Percentiles rank a stretch among this genome's conserved stretches.
Conservation (phyloP, 2,113 vertebrate species). For the Serinus canaria region DNA sequence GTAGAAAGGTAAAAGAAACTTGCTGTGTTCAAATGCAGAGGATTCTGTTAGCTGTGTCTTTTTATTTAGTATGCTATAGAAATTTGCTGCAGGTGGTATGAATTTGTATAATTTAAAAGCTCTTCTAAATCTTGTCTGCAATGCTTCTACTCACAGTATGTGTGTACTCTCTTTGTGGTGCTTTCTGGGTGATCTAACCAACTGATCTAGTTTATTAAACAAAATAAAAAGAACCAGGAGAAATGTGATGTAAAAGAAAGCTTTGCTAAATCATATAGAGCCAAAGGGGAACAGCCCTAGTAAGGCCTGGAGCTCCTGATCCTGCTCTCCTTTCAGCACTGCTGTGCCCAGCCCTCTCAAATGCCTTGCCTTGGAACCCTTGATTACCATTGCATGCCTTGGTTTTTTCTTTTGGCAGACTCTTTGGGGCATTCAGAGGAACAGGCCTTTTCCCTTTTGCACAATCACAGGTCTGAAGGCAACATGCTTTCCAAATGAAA, state of each 20-base stretch:
- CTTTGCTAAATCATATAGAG: neutral
- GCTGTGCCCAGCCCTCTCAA: neutral
- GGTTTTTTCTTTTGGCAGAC: neutral
- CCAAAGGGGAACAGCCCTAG: neutral
- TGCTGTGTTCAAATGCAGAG: neutral
- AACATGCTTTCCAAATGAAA: neutral
- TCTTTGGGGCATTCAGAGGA: neutral
- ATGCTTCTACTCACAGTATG: neutral
- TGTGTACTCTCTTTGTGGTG: neutral
- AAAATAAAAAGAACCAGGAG: neutral
- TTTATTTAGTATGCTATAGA: neutral
- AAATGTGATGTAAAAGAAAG: neutral
- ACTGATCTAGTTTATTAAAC: neutral
- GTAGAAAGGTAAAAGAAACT: neutral
- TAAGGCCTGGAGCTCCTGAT: neutral
- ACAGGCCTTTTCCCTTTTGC: neutral
- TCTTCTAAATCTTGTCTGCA: neutral
- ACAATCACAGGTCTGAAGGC: neutral
- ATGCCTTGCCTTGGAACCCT: neutral
- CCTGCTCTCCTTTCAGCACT: neutral
- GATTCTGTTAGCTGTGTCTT: neutral
- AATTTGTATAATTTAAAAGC: neutral
- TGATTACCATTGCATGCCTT: neutral
- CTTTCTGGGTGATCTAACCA: neutral
- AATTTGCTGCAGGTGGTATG: neutral